Evolutionary conservation across 2,888 invertebrate genomes (phyloP).

Genomic region (Drosophila rubida): DNA sequence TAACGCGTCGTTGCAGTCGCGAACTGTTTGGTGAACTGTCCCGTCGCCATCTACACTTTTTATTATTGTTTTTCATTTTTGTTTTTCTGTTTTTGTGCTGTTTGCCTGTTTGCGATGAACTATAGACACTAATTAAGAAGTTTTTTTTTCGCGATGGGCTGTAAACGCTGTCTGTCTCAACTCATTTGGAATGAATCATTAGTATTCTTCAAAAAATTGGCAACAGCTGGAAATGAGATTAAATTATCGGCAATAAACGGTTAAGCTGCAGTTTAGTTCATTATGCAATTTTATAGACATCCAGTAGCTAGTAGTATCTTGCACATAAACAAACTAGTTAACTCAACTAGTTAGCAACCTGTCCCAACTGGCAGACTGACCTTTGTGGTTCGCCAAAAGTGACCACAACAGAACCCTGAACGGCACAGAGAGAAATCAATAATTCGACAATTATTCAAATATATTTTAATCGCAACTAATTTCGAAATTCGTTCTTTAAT

Average conservation of each 20-base stretch:
- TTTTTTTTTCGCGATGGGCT: conserved; percentile 51
- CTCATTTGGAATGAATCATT: conserved; percentile 33
- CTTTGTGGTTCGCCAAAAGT: conserved; percentile 23
- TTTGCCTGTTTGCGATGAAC: conserved; percentile 38
- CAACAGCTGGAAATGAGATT: conserved; percentile 1
- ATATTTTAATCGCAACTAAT: too few species aligned
- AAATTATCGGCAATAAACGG: conserved; percentile 13
- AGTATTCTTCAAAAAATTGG: not conserved
- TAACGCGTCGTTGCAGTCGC: conserved; percentile 14
- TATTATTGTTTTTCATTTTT: conserved; percentile 10
- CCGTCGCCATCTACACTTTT: not conserved
- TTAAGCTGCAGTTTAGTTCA: conserved; percentile 34
- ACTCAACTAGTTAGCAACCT: conserved; percentile 11
- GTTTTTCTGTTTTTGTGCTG: conserved; percentile 21
- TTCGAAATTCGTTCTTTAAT: not conserved
- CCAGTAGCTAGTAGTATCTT: conserved; percentile 6
- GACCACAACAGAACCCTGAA: conserved; percentile 46
- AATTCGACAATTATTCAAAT: conserved; percentile 2
- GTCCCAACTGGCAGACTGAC: conserved; percentile 10
- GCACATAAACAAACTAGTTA: not conserved
- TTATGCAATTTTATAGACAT: conserved; percentile 12
- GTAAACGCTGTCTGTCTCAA: conserved; percentile 32
- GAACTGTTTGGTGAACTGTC: conserved; percentile 7
- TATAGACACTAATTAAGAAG: conserved; percentile 58
- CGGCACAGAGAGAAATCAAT: conserved; percentile 18